Conservation (phyloP, 2,888 invertebrate genomes). For the Gerris lacustris region DNA sequence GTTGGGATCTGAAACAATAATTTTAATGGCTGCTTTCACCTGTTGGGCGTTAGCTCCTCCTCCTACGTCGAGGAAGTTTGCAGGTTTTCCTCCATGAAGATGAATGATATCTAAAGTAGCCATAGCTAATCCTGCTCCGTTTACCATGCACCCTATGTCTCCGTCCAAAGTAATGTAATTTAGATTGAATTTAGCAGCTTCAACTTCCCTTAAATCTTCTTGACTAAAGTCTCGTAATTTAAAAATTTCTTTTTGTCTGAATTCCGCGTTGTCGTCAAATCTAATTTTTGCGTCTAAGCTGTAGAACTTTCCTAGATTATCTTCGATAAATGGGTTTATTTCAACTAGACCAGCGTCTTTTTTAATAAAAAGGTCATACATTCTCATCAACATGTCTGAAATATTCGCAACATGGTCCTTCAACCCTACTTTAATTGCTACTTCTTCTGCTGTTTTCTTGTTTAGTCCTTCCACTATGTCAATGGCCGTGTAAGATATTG, state of each 20-base stretch:
- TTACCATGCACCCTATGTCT: constrained; percentile 87
- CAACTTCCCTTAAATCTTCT: constrained; percentile 82
- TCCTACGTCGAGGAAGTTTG: constrained; percentile 93
- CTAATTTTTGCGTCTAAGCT: constrained; percentile 89
- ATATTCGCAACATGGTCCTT: constrained; percentile 52
- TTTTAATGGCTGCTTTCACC: constrained; percentile 93
- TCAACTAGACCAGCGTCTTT: constrained; percentile 84
- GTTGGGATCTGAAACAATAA: constrained; percentile 82
- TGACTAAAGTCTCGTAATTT: constrained; percentile 71
- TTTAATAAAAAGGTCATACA: constrained; percentile 72
- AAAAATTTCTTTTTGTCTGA: constrained; percentile 78
- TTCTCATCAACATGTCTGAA: constrained; percentile 59
- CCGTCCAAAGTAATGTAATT: constrained; percentile 93
- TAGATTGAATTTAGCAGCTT: constrained; percentile 73
- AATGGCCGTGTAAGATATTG: constrained; percentile 81
- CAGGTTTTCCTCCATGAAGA: constrained; percentile 85
- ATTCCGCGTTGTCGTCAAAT: constrained; percentile 89
- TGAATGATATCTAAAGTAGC: constrained; percentile 98
- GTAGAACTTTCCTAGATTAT: constrained; percentile 64
- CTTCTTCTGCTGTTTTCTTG: constrained; percentile 56
- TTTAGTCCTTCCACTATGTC: constrained; percentile 61
- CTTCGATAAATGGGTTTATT: constrained; percentile 90
- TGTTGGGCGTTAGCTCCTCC: constrained; percentile 84
- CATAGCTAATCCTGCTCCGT: constrained; percentile 94
- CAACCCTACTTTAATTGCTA: constrained; percentile 66